Evolutionary conservation across 2,113 vertebrate genomes (phyloP).

Genomic region (Neopipo cinnamomea): DNA sequence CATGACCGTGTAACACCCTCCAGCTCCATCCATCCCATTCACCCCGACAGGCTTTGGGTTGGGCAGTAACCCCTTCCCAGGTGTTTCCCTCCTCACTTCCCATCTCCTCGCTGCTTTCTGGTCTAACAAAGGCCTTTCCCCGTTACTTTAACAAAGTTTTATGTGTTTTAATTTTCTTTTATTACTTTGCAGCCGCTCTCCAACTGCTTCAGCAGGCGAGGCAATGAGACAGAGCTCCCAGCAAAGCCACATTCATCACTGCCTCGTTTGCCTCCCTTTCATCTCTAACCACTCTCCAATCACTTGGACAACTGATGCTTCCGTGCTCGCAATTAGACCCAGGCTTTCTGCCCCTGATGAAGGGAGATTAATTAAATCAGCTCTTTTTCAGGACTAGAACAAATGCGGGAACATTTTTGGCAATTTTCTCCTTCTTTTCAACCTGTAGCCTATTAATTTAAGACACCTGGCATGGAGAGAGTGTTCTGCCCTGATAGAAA

Average conservation of each 20-base stretch:
- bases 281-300: slow-evolving; percentile 27
- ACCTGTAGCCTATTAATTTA: neutral
- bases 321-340: slow-evolving; percentile 51
- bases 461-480: slow-evolving; percentile 1
- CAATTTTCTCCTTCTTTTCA: slow-evolving; percentile 33
- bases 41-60: neutral
- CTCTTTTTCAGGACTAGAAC: slow-evolving; percentile 28
- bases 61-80: neutral
- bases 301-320: slow-evolving; percentile 48
- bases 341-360: slow-evolving; percentile 40
- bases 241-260: slow-evolving; percentile 38
- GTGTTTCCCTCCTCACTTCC: neutral
- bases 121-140: neutral
- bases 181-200: slow-evolving; percentile 41
- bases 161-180: slow-evolving; percentile 68
- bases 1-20: neutral
- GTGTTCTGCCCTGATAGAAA: slow-evolving; percentile 8
- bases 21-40: rapidly evolving
- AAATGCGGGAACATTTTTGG: slow-evolving; percentile 6
- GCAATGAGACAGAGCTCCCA: slow-evolving; percentile 48
- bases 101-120: neutral
- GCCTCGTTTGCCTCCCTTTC: slow-evolving; percentile 52
- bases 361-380: slow-evolving; percentile 66
- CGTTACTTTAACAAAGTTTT: slow-evolving; percentile 26
- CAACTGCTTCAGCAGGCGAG: neutral